Base-by-base conservation (phyloP, 2,888 invertebrate genomes). In the Pachydiplax longipennis region DNA sequence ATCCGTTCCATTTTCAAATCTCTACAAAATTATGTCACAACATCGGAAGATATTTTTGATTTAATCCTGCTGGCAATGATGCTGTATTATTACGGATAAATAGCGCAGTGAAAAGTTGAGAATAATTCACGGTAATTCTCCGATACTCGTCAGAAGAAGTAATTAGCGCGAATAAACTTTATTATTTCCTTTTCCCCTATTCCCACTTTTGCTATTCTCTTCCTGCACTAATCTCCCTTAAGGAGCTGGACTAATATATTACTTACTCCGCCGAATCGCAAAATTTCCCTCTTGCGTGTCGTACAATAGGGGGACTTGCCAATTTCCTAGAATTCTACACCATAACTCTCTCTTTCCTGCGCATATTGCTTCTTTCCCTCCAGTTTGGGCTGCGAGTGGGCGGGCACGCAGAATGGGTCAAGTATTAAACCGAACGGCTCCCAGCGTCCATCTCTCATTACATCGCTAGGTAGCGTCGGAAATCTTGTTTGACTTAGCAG, bases 401-500 rank as follows among this genome's bases (percentile, higher is more conserved):
- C 65, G 22, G 5, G 18, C 61, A 61, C n/a, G n/a, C n/a, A n/a
- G 73, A 73, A 73, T 73, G 73, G 73, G 73, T 31, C 73, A 31
- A 73, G 73, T 73, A 73, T 73, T 73, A 73, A 73, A 73, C 73
- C 73, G 73, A 31, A 73, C 31, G 31, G 31, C 73, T 73, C 73
- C 65, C 2, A 65, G 65, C 65, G 65, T 65, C 81, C 48, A 48
- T 48, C 82, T 25, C 22, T 48, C 81, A 44, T 44, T 44, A 44
- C 81, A 73, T 81, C 81, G 48, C 81, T 25, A 44, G 40, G 53
- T 31, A 58, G 58, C 31, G 58, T 58, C 35, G 83, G 58, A 8
- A 58, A 53, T 83, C 58, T 31, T 83, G 83, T 58, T 83, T 83
- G 83, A 83, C 83, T 53, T 83, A 25, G 58, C 35, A 10, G 31